Conservation (phyloP, 2,797 vertebrate genomes). For the Gymnothorax reevesii region DNA sequence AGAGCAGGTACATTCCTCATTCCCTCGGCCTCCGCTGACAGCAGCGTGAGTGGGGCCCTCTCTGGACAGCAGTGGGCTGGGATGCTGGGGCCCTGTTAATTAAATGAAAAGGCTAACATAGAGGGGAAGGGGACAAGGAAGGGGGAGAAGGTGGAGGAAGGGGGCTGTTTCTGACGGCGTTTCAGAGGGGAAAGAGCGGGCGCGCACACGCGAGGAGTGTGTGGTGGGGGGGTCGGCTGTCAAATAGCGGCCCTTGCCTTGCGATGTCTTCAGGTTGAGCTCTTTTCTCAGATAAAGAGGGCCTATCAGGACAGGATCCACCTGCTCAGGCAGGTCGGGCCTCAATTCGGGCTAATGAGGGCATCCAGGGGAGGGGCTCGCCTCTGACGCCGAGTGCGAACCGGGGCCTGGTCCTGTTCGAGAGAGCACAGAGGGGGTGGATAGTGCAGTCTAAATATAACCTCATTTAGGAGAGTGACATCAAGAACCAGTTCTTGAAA, state of each 20-base stretch:
- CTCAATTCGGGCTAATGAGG: conserved; percentile 2
- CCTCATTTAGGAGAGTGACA: conserved; percentile 20
- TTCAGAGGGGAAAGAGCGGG: neutral
- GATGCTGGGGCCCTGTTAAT: conserved; percentile 22
- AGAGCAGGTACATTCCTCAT: neutral
- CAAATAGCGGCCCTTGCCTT: neutral
- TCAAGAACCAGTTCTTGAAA: neutral
- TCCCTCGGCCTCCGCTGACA: conserved; percentile 16
- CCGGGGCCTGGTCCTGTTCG: neutral
- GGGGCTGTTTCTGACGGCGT: neutral
- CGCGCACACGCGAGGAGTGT: neutral
- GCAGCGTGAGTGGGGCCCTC: neutral
- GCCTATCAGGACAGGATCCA: neutral
- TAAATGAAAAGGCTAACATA: conserved; percentile 28
- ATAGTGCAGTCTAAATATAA: conserved; percentile 11
- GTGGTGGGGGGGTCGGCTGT: neutral
- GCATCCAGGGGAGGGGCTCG: neutral
- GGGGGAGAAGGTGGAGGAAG: too few relatives aligned
- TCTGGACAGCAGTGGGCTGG: neutral
- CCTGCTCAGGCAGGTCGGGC: neutral
- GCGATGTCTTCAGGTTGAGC: neutral
- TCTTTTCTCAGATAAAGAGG: neutral
- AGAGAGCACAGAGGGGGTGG: conserved; percentile 6
- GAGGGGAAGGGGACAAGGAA: neutral
- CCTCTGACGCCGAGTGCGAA: conserved; percentile 4